These are phyloP conservation scores for Prionace glauca DNA, from an alignment of 2,797 vertebrate species.

Conservation along the genomic window DNA sequence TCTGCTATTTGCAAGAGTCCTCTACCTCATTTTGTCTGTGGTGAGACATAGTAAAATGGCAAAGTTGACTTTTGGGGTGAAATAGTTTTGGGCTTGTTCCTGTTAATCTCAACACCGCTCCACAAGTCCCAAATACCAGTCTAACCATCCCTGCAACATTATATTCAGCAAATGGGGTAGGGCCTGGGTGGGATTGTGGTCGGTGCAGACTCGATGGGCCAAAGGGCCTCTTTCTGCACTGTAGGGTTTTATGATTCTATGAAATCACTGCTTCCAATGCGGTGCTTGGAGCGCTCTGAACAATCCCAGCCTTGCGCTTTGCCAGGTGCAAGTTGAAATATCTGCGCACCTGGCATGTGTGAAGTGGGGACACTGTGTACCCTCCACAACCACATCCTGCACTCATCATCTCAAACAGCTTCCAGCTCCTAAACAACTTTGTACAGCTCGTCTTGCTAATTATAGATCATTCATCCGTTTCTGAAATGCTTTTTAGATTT, in stretches of 20 bases:
- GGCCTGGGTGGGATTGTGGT: too few relatives aligned
- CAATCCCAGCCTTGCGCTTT: background rate
- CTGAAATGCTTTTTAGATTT: background rate
- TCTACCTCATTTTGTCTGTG: background rate
- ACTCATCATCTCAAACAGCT: background rate
- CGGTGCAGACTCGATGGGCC: too few relatives aligned
- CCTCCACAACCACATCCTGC: constrained; percentile 5
- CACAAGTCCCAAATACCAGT: background rate
- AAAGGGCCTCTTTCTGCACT: too few relatives aligned
- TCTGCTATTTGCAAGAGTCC: too few relatives aligned
- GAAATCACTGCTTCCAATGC: background rate
- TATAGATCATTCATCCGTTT: background rate
- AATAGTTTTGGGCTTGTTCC: background rate
- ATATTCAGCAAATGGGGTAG: background rate
- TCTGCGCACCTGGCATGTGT: background rate
- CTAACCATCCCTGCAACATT: background rate
- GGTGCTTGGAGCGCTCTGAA: background rate
- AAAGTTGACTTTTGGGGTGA: background rate
- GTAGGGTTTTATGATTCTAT: too few relatives aligned
- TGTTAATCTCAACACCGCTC: background rate
- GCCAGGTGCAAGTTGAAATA: background rate
- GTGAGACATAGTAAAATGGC: background rate
- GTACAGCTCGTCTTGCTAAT: background rate
- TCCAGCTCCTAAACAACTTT: background rate
- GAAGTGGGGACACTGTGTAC: constrained; percentile 7